Evolutionary conservation across 1,140 invertebrate species (phyloP).

Genomic region (Rhagoletis pomonella): DNA sequence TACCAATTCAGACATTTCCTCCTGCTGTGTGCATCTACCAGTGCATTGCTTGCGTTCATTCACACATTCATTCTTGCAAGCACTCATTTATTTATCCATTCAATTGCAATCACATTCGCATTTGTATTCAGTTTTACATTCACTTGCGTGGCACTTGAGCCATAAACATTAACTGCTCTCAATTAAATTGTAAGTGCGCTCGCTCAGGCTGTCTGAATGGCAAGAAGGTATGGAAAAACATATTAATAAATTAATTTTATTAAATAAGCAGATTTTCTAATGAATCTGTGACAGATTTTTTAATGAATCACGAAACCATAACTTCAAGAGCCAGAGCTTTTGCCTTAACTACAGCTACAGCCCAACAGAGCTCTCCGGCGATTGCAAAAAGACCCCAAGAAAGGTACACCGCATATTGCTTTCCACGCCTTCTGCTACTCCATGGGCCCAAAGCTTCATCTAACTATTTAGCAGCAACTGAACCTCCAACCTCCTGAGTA

Average conservation of each 20-base stretch:
- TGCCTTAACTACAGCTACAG: too few relatives aligned
- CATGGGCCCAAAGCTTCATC: too few relatives aligned
- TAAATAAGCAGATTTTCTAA: neutral
- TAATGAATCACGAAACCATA: too few relatives aligned
- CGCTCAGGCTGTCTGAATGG: neutral
- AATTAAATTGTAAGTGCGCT: slow-evolving; percentile 28
- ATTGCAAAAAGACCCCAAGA: too few relatives aligned
- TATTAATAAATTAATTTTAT: slow-evolving; percentile 26
- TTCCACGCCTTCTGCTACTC: too few relatives aligned
- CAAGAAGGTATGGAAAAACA: neutral
- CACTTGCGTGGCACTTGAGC: slow-evolving; percentile 8
- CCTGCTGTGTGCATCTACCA: neutral
- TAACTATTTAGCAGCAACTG: too few relatives aligned
- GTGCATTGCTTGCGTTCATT: neutral
- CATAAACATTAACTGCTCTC: slow-evolving; percentile 34
- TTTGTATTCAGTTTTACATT: neutral
- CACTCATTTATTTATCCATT: neutral
- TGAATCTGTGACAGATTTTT: neutral
- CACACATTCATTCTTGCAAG: neutral
- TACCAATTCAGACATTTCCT: slow-evolving; percentile 20
- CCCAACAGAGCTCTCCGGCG: too few relatives aligned
- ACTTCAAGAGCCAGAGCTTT: too few relatives aligned
- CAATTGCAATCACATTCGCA: neutral
- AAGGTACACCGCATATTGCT: too few relatives aligned
- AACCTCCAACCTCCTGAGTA: too few relatives aligned